phyloP scores from a whole-genome alignment of 2,888 invertebrate genomes.

The Meghimatium bilineatum region DNA sequence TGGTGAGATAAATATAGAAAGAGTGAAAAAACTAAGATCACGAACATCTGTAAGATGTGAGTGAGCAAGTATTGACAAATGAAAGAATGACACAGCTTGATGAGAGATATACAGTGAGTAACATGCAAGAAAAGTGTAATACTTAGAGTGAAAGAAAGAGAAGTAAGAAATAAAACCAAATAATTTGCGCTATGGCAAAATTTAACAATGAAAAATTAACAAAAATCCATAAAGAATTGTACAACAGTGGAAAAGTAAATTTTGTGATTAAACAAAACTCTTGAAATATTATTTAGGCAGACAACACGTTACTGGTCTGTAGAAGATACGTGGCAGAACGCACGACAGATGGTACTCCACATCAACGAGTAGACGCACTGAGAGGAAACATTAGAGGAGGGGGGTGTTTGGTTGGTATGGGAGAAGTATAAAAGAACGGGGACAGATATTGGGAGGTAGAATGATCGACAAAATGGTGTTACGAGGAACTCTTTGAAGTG shows the following conservation, averaged over 20 bases:
- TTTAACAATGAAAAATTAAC: background rate
- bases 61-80: too few species aligned
- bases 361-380: background rate
- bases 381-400: background rate
- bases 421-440: too few species aligned
- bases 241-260: too few species aligned
- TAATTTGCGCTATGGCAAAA: background rate
- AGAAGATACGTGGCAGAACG: constrained; percentile 4
- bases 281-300: background rate
- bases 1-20: too few species aligned
- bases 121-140: background rate
- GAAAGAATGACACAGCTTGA: too few species aligned
- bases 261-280: background rate
- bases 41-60: too few species aligned
- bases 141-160: background rate
- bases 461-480: background rate
- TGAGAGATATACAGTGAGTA: too few species aligned
- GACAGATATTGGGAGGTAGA: background rate
- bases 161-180: background rate
- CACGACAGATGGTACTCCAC: constrained; percentile 5
- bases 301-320: background rate
- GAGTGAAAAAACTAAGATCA: too few species aligned
- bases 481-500: background rate
- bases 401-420: background rate
- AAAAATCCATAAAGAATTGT: background rate